Percentiles rank a stretch among this genome's conserved stretches.
These are phyloP conservation scores for Amphiprion ocellaris DNA, from an alignment of 2,113 vertebrate species.

Conservation along the genomic window DNA sequence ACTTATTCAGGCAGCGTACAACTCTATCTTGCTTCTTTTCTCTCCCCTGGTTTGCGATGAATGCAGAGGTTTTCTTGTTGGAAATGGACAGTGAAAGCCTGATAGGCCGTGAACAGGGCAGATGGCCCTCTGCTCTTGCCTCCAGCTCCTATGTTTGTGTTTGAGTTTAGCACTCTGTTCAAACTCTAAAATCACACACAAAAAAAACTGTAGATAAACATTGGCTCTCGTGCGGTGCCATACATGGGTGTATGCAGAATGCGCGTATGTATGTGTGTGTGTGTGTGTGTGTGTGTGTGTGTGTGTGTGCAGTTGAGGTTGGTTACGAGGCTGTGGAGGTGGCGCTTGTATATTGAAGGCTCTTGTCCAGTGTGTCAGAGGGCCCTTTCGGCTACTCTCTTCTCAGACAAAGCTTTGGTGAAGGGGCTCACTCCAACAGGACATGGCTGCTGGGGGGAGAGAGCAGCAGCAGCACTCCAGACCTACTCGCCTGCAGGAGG, in stretches of 20 bases:
- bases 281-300: slow-evolving; percentile 21
- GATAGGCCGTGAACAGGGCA: slow-evolving; percentile 77
- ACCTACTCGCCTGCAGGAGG: slow-evolving; percentile 76
- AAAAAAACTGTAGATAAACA: slow-evolving; percentile 81
- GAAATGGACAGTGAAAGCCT: slow-evolving; percentile 72
- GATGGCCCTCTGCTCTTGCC: slow-evolving; percentile 73
- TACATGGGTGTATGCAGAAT: slow-evolving; percentile 58
- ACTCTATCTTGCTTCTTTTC: slow-evolving; percentile 63
- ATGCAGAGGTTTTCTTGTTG: slow-evolving; percentile 65
- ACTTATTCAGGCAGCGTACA: slow-evolving; percentile 55
- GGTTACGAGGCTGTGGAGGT: slow-evolving; percentile 70
- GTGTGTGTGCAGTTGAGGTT: slow-evolving; percentile 36
- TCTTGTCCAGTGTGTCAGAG: slow-evolving; percentile 83
- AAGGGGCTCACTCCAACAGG: slow-evolving; percentile 84
- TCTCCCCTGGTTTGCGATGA: slow-evolving; percentile 61
- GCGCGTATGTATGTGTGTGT: background rate
- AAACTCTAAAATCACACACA: slow-evolving; percentile 81
- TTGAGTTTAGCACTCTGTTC: slow-evolving; percentile 82
- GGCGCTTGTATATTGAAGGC: slow-evolving; percentile 79
- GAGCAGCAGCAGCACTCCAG: slow-evolving; percentile 76
- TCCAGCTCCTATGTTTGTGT: slow-evolving; percentile 80
- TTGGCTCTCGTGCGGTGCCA: slow-evolving; percentile 71
- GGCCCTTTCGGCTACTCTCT: slow-evolving; percentile 83
- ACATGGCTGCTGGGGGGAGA: slow-evolving; percentile 79
- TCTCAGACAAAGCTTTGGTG: slow-evolving; percentile 82